Evolutionary conservation across 2,797 vertebrate genomes (phyloP).

Genomic region (Mormyrops attenuatus): DNA sequence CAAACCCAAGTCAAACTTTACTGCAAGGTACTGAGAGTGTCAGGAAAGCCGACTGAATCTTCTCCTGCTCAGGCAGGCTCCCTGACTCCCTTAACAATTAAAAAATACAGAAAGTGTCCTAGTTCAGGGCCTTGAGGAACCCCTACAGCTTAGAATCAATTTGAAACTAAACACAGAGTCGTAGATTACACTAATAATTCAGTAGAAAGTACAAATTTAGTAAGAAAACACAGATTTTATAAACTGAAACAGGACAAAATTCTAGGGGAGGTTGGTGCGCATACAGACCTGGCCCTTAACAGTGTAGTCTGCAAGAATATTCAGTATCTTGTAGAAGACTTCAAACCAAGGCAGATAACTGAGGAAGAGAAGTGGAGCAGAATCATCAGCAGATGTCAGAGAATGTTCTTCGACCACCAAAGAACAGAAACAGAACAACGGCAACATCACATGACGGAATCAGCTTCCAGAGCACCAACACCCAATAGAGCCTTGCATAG

Average conservation of each 20-base stretch:
- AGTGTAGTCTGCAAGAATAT: conserved; percentile 87
- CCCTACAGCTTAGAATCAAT: neutral
- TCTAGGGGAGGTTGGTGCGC: neutral
- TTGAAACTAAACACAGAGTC: neutral
- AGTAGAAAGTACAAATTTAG: neutral
- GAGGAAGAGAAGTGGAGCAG: conserved; percentile 36
- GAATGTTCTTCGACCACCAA: neutral
- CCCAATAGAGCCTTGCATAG: neutral
- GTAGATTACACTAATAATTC: neutral
- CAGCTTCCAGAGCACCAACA: neutral
- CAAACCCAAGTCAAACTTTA: neutral
- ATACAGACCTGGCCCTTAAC: conserved; percentile 83
- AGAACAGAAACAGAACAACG: neutral
- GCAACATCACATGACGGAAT: neutral
- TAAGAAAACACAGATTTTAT: neutral
- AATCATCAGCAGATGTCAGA: neutral
- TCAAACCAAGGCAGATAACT: conserved; percentile 98
- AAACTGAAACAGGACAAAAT: neutral
- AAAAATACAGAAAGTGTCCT: neutral
- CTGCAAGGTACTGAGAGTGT: neutral
- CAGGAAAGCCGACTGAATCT: neutral
- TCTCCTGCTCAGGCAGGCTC: neutral
- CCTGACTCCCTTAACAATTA: neutral
- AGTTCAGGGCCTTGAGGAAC: conserved; percentile 1
- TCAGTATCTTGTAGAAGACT: conserved; percentile 95